Conservation (phyloP, 2,113 vertebrate genomes). For the Ailuropoda melanoleuca region DNA sequence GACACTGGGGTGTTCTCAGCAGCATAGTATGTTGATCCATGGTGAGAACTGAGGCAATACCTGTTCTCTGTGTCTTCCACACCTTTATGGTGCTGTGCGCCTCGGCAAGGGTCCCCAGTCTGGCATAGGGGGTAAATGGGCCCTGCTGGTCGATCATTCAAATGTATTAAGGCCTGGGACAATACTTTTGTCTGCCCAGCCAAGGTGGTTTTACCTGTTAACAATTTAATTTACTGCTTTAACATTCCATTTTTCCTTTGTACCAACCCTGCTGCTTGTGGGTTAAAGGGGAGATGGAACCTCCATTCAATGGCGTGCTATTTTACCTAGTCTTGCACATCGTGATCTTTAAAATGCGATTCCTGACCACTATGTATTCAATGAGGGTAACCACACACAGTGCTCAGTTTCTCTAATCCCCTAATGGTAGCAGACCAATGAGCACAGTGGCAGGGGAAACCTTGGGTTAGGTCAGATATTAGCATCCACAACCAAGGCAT, state of each 20-base stretch:
- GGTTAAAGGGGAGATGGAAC: background rate
- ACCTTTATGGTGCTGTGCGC: background rate
- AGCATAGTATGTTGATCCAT: background rate
- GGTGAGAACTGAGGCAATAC: background rate
- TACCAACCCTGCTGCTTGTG: background rate
- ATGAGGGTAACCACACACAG: background rate
- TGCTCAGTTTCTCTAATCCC: background rate
- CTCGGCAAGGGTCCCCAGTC: background rate
- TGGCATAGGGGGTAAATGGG: background rate
- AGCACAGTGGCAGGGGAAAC: background rate
- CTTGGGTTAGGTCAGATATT: background rate
- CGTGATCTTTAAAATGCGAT: background rate
- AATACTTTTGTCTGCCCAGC: background rate
- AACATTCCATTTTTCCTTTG: background rate
- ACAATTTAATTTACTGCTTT: background rate
- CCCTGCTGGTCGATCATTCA: background rate
- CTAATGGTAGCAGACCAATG: background rate
- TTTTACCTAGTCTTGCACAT: background rate
- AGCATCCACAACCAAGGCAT: background rate
- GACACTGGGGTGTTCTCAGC: background rate
- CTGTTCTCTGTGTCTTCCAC: background rate
- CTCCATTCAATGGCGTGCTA: background rate
- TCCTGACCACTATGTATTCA: background rate
- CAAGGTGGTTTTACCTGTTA: background rate
- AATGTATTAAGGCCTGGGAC: background rate